These are phyloP conservation scores for Austrolebias charrua DNA, from an alignment of 2,797 vertebrate genomes.

Conservation along the genomic window DNA sequence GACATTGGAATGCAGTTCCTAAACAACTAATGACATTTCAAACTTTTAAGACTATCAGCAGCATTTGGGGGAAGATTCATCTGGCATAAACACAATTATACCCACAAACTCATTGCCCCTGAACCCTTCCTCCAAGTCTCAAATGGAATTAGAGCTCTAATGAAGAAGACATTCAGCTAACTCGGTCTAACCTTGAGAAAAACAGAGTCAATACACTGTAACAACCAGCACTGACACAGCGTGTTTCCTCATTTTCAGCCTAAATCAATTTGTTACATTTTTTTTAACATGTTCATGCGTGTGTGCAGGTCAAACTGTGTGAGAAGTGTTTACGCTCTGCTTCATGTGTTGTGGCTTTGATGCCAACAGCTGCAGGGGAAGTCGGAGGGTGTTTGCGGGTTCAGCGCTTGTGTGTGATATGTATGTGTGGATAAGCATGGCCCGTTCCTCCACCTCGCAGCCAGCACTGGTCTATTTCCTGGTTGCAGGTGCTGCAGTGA, in stretches of 20 bases:
- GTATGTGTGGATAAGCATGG: slow-evolving; percentile 15
- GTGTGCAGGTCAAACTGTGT: slow-evolving; percentile 31
- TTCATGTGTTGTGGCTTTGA: slow-evolving; percentile 73
- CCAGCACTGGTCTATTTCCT: slow-evolving; percentile 68
- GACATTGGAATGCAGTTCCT: slow-evolving; percentile 57
- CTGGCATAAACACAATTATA: slow-evolving; percentile 49
- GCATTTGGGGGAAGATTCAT: slow-evolving; percentile 34
- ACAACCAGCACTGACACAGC: slow-evolving; percentile 1
- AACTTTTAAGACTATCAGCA: slow-evolving; percentile 56
- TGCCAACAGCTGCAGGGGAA: slow-evolving; percentile 79
- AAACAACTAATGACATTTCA: slow-evolving; percentile 55
- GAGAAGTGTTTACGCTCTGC: slow-evolving; percentile 44
- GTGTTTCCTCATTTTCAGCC: slow-evolving; percentile 7
- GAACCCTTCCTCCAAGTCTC: slow-evolving; percentile 10
- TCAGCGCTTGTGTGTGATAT: slow-evolving; percentile 39
- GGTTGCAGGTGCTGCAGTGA: slow-evolving; percentile 81
- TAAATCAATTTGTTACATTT: slow-evolving; percentile 9
- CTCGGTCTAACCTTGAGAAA: slow-evolving; percentile 23
- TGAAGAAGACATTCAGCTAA: slow-evolving; percentile 44
- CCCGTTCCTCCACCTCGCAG: slow-evolving; percentile 44
- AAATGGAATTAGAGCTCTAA: slow-evolving; percentile 56
- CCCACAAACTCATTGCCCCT: background rate
- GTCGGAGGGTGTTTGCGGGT: slow-evolving; percentile 54
- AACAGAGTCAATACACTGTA: background rate
- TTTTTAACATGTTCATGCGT: slow-evolving; percentile 3